Base-by-base conservation (phyloP, 1,140 invertebrate genomes). In the Zaprionus tsacasi region DNA sequence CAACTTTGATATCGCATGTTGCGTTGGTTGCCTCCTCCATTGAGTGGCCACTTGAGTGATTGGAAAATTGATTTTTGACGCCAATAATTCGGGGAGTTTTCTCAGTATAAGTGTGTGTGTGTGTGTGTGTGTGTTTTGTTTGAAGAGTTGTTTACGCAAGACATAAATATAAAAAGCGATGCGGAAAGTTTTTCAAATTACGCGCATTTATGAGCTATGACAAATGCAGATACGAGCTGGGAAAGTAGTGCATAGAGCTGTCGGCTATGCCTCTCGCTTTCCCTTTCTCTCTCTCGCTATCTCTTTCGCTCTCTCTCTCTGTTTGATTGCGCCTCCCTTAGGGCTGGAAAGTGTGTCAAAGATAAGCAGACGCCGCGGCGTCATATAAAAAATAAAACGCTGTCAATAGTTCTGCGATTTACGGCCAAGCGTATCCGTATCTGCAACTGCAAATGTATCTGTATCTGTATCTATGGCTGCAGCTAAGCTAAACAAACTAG, bases 31-130 rank as follows among this genome's bases (percentile, higher is more conserved):
- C 65, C 65, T 43, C 48, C 55, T 45, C 70, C 13, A 57, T 74
- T 75, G 81, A 83, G 76, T 77, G 73, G 59, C 66, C 82, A 77
- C 82, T 86, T 87, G 79, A 86, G 58, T 73, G 68, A 86, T 72
- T 48, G 55, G 48, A 67, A 70, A 70, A 79, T 43, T 76, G 72
- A 64, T 64, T 75, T 67, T 67, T 78, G 40, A 73, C 73, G 67
- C 59, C 64, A 77, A 64, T 74, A n/a, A n/a, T 27, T 55, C 17
- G 13, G 15, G 27, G 40, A 48, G 58, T 56, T 50, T 50, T 50
- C 17, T 0, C 13, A 40, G 13, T n/a, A 0, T 45, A 0, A 3
- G 7, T 8, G 7, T 15, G n/a, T 45, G 7, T 15, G 2, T 8
- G 6, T 8, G n/a, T 45, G n/a, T 15, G n/a, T 17, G 1, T 40